These are phyloP conservation scores for Noctua janthina DNA, from an alignment of 2,888 invertebrate genomes.

Conservation along the genomic window DNA sequence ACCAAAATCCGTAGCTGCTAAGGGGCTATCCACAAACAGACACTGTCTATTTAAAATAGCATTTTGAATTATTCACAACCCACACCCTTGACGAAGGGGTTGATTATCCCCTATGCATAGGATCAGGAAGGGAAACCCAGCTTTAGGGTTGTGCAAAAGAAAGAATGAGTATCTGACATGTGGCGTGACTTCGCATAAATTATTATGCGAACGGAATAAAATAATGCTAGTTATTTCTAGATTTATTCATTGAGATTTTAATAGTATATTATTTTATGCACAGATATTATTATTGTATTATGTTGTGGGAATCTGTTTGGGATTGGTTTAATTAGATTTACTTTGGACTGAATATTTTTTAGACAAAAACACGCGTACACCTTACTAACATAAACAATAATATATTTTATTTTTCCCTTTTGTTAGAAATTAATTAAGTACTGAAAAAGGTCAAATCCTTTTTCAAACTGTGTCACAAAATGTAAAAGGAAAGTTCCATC, in stretches of 20 bases:
- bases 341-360: background rate
- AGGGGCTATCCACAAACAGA: conserved; percentile 68
- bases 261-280: background rate
- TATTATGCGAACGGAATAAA: conserved; percentile 36
- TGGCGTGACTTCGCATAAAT: conserved; percentile 62
- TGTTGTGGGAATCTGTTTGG: background rate
- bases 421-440: conserved; percentile 15
- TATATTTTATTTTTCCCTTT: conserved; percentile 1
- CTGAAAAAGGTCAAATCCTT: conserved; percentile 4
- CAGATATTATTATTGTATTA: background rate
- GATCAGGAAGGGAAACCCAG: conserved; percentile 76
- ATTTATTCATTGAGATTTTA: conserved; percentile 42
- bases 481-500: conserved; percentile 41
- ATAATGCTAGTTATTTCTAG: conserved; percentile 31
- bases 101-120: conserved; percentile 77
- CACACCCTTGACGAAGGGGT: conserved; percentile 77
- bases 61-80: conserved; percentile 82
- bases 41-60: conserved; percentile 75
- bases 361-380: background rate
- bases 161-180: conserved; percentile 69
- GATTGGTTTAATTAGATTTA: conserved; percentile 6
- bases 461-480: conserved; percentile 26
- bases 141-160: conserved; percentile 66
- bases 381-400: too few species aligned
- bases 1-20: conserved; percentile 57